Conservation (phyloP, 2,888 invertebrate species). For the Macrophya annulata region DNA sequence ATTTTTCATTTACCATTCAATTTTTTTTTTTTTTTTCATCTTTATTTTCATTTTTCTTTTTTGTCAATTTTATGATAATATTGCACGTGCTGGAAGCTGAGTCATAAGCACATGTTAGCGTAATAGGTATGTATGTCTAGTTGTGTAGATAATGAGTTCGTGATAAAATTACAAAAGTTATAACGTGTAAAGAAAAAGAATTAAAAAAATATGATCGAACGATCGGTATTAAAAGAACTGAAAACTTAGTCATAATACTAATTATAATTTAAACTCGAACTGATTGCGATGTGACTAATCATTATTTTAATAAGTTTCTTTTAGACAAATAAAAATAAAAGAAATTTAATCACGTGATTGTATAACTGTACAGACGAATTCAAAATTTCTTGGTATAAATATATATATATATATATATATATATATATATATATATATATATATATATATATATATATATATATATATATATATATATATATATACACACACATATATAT, state of each 20-base stretch:
- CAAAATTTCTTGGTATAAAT: neutral
- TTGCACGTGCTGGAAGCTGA: neutral
- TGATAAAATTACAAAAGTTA: neutral
- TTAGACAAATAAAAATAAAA: neutral
- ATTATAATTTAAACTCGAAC: neutral
- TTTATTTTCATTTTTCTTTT: too few species aligned
- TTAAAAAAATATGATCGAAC: neutral
- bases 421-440: too few species aligned
- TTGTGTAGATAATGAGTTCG: neutral
- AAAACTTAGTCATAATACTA: neutral
- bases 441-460: too few species aligned
- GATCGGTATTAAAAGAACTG: neutral
- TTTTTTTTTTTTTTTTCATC: neutral
- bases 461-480: too few species aligned
- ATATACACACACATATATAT: neutral
- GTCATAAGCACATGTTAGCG: neutral
- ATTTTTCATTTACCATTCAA: neutral
- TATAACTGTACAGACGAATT: neutral
- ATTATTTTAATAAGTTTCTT: neutral
- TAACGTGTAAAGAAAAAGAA: too few species aligned
- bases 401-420: neutral
- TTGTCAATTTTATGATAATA: neutral
- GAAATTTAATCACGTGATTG: neutral
- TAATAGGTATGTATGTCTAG: neutral
- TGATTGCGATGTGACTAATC: neutral